Percentiles rank a stretch among this genome's conserved stretches.
These are phyloP conservation scores for Hexactinellida sp. DNA, from an alignment of 37 sponge, comb jelly and placozoan species.

Conservation along the genomic window DNA sequence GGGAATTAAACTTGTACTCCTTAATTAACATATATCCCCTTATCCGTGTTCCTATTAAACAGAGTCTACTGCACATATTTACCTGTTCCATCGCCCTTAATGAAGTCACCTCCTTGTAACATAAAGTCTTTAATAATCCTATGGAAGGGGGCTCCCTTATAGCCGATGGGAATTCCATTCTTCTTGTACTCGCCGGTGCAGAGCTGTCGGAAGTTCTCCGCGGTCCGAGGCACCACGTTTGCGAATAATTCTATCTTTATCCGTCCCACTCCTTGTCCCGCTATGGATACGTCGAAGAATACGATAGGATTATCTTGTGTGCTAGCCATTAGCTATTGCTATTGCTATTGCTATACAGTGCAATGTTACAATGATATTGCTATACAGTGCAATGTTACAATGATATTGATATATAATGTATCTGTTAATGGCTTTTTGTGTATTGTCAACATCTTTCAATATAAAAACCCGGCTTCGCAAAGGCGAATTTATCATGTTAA, in stretches of 20 bases:
- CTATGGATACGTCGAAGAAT: constrained; percentile 93
- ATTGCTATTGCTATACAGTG: background rate
- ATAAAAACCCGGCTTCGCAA: no score
- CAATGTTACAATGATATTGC: no score
- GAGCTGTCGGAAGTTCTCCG: constrained; percentile 90
- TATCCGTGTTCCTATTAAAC: no score
- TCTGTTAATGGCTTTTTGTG: no score
- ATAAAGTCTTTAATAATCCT: constrained; percentile 95
- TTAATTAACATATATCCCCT: no score
- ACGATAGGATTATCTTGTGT: constrained; percentile 64
- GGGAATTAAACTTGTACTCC: no score
- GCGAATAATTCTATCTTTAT: constrained; percentile 97
- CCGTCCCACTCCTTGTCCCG: constrained; percentile 77
- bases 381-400: no score
- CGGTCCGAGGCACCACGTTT: constrained; percentile 77
- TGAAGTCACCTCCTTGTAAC: constrained; percentile 96
- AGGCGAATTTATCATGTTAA: no score
- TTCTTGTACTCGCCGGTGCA: constrained; percentile 75
- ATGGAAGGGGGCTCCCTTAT: constrained; percentile 78
- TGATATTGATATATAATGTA: no score
- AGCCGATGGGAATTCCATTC: constrained; percentile 79
- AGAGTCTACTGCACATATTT: no score
- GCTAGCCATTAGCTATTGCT: background rate
- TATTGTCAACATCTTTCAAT: no score
- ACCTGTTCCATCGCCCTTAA: constrained; percentile 90